These are phyloP conservation scores for Spicauda simplicius DNA, from an alignment of 2,888 invertebrate genomes.

Conservation along the genomic window DNA sequence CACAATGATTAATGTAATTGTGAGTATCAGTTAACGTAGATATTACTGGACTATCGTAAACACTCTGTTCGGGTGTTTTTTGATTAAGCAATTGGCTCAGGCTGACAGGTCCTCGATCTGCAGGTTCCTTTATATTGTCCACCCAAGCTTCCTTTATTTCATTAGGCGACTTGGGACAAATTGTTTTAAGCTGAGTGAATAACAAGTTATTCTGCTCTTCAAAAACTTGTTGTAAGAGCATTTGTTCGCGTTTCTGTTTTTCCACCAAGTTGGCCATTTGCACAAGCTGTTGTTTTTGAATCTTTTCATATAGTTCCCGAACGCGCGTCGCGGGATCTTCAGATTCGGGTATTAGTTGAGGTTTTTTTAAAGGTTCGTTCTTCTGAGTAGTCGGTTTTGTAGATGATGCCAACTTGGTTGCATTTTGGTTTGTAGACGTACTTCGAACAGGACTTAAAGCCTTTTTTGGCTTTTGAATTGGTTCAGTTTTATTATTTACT, in stretches of 20 bases:
- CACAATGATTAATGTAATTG: slow-evolving; percentile 66
- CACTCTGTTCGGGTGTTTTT: slow-evolving; percentile 53
- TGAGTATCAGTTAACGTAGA: slow-evolving; percentile 66
- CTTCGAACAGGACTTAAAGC: slow-evolving; percentile 53
- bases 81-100: slow-evolving; percentile 72
- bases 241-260: slow-evolving; percentile 87
- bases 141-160: slow-evolving; percentile 72
- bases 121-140: slow-evolving; percentile 52
- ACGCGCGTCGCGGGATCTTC: slow-evolving; percentile 71
- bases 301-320: slow-evolving; percentile 74
- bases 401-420: slow-evolving; percentile 46
- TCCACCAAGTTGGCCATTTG: slow-evolving; percentile 86
- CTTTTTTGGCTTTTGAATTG: slow-evolving; percentile 52
- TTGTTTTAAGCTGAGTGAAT: slow-evolving; percentile 76
- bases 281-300: slow-evolving; percentile 87
- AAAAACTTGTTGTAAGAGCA: slow-evolving; percentile 86
- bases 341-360: slow-evolving; percentile 51
- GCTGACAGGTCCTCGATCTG: slow-evolving; percentile 69
- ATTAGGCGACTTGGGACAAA: slow-evolving; percentile 68
- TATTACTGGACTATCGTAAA: slow-evolving; percentile 53
- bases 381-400: slow-evolving; percentile 30
- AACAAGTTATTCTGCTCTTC: slow-evolving; percentile 87
- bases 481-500: slow-evolving; percentile 56
- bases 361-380: slow-evolving; percentile 26
- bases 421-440: slow-evolving; percentile 45